Evolutionary conservation across 1,140 invertebrate species (phyloP).

Genomic region (Maconellicoccus hirsutus): DNA sequence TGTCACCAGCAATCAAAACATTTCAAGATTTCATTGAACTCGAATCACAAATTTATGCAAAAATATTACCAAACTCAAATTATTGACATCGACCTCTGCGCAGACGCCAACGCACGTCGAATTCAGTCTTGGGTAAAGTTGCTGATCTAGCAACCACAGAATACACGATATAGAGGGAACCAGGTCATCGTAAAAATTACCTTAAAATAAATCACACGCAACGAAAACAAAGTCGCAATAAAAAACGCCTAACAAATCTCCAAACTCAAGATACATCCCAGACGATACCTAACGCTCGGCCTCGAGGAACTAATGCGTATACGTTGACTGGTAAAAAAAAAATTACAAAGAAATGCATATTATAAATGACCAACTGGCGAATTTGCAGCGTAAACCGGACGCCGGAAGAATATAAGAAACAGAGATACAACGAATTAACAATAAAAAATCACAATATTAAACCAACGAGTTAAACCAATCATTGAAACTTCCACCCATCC

Average conservation of each 20-base stretch:
- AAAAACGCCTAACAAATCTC: neutral
- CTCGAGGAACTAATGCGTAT: neutral
- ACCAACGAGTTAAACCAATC: slow-evolving; percentile 40
- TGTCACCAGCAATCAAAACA: no score
- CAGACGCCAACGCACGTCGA: no score
- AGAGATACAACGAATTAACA: neutral
- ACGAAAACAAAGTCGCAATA: neutral
- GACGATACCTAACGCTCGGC: neutral
- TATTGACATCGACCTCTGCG: no score
- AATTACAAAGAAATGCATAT: neutral
- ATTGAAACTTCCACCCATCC: slow-evolving; percentile 66
- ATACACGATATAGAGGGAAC: neutral
- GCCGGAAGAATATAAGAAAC: neutral
- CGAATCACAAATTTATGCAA: no score
- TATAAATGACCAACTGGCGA: no score
- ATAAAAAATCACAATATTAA: neutral
- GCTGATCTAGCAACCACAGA: neutral
- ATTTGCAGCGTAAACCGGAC: no score
- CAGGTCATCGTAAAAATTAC: neutral
- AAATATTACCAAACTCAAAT: no score
- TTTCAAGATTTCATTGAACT: no score
- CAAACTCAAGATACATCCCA: neutral
- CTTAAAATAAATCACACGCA: slow-evolving; percentile 5
- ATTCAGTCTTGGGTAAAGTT: no score
- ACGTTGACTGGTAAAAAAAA: neutral